Conservation (phyloP, 1,140 invertebrate species). For the Aphidius ervi region DNA sequence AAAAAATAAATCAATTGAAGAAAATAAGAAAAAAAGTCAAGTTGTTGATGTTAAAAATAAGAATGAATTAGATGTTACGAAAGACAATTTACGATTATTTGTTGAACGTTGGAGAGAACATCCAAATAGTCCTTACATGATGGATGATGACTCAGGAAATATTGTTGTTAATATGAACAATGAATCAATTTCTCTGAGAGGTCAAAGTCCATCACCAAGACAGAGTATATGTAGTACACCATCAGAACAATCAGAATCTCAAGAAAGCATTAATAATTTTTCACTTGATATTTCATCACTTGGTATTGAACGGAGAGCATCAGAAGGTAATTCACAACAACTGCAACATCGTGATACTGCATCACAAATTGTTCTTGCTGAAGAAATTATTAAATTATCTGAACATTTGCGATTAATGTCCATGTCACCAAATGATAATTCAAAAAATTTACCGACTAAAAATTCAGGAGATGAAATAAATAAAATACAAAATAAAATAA, state of each 20-base stretch:
- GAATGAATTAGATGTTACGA: constrained; percentile 71
- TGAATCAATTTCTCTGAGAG: constrained; percentile 52
- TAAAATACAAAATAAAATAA: not conserved
- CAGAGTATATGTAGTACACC: constrained; percentile 65
- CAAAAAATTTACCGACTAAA: not conserved
- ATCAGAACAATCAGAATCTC: constrained; percentile 35
- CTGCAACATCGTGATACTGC: constrained; percentile 37
- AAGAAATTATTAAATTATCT: constrained; percentile 72
- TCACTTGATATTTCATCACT: constrained; percentile 27
- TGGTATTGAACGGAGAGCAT: constrained; percentile 65
- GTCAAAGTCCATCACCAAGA: constrained; percentile 70
- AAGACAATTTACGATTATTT: constrained; percentile 78
- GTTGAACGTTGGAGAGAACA: constrained; percentile 85
- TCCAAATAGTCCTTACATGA: constrained; percentile 76
- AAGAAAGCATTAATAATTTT: constrained; percentile 32
- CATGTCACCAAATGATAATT: constrained; percentile 17
- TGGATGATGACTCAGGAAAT: constrained; percentile 51
- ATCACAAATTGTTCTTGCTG: constrained; percentile 55
- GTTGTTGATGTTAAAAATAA: constrained; percentile 13
- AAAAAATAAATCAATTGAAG: not conserved
- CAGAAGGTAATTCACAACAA: constrained; percentile 59
- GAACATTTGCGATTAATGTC: constrained; percentile 45
- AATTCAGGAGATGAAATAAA: constrained; percentile 4
- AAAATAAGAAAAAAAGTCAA: constrained; percentile 15
- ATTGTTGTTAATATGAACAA: constrained; percentile 35